Conservation (phyloP, 2,797 vertebrate genomes). For the Ptychobarbus kaznakovi region DNA sequence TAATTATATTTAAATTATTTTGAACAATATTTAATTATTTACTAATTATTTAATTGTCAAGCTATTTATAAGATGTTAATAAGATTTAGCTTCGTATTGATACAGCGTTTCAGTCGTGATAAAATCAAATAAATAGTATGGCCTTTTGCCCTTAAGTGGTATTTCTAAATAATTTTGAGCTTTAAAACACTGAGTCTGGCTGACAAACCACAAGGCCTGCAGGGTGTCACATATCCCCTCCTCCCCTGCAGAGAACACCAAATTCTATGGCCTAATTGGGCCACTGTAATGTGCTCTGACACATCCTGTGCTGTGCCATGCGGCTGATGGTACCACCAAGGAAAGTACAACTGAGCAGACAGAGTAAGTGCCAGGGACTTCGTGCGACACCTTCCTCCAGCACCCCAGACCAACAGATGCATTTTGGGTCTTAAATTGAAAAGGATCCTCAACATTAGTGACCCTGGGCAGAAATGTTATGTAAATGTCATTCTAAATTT, state of each 20-base stretch:
- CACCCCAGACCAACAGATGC: conserved; percentile 4
- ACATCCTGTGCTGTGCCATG: conserved; percentile 44
- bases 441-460: conserved; percentile 22
- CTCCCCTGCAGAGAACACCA: conserved; percentile 25
- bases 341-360: conserved; percentile 46
- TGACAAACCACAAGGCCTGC: conserved; percentile 40
- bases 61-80: too few relatives aligned
- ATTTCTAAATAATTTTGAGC: conserved; percentile 11
- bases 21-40: too few relatives aligned
- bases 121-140: too few relatives aligned
- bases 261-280: conserved; percentile 56
- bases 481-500: conserved; percentile 13
- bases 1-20: too few relatives aligned
- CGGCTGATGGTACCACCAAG: conserved; percentile 47
- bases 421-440: conserved; percentile 20
- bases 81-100: too few relatives aligned
- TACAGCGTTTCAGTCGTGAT: too few relatives aligned
- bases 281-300: conserved; percentile 53
- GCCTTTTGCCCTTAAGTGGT: background rate
- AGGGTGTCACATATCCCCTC: conserved; percentile 44
- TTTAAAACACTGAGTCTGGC: conserved; percentile 21
- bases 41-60: too few relatives aligned
- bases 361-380: conserved; percentile 18
- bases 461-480: conserved; percentile 20
- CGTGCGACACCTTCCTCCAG: conserved; percentile 9